Evolutionary conservation across 37 sponge, comb jelly and placozoan genomes (phyloP).

Genomic region (Bolinopsis microptera): DNA sequence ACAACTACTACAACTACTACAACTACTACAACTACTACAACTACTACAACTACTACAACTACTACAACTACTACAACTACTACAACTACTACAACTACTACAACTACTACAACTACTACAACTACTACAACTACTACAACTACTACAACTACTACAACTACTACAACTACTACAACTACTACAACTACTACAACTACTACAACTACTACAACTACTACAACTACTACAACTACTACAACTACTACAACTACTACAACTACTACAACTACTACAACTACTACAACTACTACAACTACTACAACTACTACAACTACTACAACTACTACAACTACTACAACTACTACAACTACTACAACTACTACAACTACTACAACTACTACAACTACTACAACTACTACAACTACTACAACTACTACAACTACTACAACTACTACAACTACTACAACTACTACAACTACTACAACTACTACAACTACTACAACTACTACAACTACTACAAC

Average conservation of each 20-base stretch:
- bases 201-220: slow-evolving; percentile 11
- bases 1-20: slow-evolving; percentile 11
- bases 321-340: slow-evolving; percentile 11
- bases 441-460: slow-evolving; percentile 11
- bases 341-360: slow-evolving; percentile 11
- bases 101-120: slow-evolving; percentile 11
- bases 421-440: slow-evolving; percentile 11
- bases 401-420: slow-evolving; percentile 11
- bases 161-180: slow-evolving; percentile 11
- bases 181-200: slow-evolving; percentile 11
- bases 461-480: slow-evolving; percentile 11
- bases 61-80: slow-evolving; percentile 11
- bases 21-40: slow-evolving; percentile 11
- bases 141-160: slow-evolving; percentile 11
- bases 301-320: slow-evolving; percentile 11
- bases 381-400: slow-evolving; percentile 11
- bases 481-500: slow-evolving; percentile 11
- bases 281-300: slow-evolving; percentile 11
- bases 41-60: slow-evolving; percentile 11
- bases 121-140: slow-evolving; percentile 11
- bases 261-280: slow-evolving; percentile 11
- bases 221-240: slow-evolving; percentile 11
- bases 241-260: slow-evolving; percentile 11
- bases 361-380: slow-evolving; percentile 11
- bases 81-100: slow-evolving; percentile 11